Conservation (phyloP, 2,797 vertebrate species). For the Otolemur crassicaudatus region DNA sequence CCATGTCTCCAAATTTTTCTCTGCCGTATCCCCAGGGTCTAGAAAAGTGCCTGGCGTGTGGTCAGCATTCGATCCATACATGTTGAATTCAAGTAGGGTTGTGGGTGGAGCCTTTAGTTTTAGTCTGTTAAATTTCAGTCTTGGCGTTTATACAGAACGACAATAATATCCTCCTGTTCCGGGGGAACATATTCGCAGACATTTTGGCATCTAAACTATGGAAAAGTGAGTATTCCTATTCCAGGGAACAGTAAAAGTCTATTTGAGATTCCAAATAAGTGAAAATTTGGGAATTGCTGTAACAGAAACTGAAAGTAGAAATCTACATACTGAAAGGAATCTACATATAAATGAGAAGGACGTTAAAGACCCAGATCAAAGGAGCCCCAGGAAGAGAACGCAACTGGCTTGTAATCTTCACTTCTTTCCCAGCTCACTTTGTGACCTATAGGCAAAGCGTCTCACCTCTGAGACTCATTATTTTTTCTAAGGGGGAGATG, state of each 20-base stretch:
- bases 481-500: background rate
- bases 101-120: background rate
- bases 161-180: background rate
- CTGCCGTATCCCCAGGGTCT: background rate
- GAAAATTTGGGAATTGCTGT: background rate
- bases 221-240: slow-evolving; percentile 10
- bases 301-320: slow-evolving; percentile 52
- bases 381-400: background rate
- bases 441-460: slow-evolving; percentile 34
- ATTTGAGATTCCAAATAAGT: slow-evolving; percentile 54
- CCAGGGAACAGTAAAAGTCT: background rate
- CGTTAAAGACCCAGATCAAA: slow-evolving; percentile 41
- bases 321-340: slow-evolving; percentile 70
- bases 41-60: background rate
- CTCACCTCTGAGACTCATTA: slow-evolving; percentile 16
- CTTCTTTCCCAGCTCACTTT: slow-evolving; percentile 29
- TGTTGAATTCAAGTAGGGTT: background rate
- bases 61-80: background rate
- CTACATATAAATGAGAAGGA: slow-evolving; percentile 67
- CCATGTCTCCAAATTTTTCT: background rate
- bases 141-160: background rate
- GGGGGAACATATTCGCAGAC: slow-evolving; percentile 24
- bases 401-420: background rate
- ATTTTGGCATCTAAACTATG: background rate
- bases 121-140: slow-evolving; percentile 29